These are phyloP conservation scores for Sesia bembeciformis DNA, from an alignment of 2,888 invertebrate species.

Conservation along the genomic window DNA sequence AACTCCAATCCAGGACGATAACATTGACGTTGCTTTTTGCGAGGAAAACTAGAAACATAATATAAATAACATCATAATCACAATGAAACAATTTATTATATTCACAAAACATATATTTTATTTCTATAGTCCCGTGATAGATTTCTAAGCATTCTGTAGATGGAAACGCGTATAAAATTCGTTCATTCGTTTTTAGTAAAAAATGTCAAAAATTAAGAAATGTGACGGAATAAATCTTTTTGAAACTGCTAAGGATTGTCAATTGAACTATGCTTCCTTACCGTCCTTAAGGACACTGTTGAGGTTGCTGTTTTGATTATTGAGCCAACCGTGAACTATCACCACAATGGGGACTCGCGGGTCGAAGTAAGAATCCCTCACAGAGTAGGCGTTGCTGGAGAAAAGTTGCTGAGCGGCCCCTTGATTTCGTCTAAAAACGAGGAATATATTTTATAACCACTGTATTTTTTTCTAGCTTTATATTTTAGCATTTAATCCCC, in stretches of 20 bases:
- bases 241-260: no score
- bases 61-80: no score
- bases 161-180: no score
- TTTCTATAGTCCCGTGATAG: no score
- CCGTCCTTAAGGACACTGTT: background rate
- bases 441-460: no score
- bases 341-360: background rate
- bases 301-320: background rate
- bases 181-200: no score
- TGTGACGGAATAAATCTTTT: no score
- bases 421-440: background rate
- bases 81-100: no score
- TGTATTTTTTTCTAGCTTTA: background rate
- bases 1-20: slow-evolving; percentile 53
- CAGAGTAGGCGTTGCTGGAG: background rate
- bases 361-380: background rate
- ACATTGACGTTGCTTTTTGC: slow-evolving; percentile 41
- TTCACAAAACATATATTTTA: no score
- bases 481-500: background rate
- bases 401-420: background rate
- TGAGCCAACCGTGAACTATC: background rate
- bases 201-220: no score
- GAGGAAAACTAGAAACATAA: slow-evolving; percentile 29
- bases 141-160: no score
- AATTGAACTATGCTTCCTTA: background rate